Evolutionary conservation across 1,140 invertebrate genomes (phyloP).

Genomic region (Spodoptera frugiperda): DNA sequence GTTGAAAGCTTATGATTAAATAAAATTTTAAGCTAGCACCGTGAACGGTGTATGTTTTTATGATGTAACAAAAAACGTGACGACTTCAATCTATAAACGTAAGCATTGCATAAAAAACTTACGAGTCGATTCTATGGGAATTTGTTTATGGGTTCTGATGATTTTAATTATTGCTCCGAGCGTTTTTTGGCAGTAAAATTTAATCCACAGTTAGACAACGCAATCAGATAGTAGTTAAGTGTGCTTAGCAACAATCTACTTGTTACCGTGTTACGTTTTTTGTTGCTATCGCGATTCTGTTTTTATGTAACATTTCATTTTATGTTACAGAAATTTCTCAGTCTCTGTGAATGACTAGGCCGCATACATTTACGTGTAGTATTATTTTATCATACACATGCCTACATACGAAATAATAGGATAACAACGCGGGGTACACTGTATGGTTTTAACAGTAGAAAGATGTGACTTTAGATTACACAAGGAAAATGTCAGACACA

Average conservation of each 20-base stretch:
- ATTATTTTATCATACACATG: neutral
- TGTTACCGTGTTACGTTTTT: constrained; percentile 36
- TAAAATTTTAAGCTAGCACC: constrained; percentile 63
- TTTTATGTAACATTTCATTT: neutral
- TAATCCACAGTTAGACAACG: constrained; percentile 29
- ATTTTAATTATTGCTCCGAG: constrained; percentile 34
- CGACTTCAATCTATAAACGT: constrained; percentile 47
- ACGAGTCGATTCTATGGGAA: constrained; percentile 8
- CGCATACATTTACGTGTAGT: constrained; percentile 5
- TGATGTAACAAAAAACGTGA: constrained; percentile 44
- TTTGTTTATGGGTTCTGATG: constrained; percentile 40
- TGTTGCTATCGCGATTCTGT: constrained; percentile 13
- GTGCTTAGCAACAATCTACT: constrained; percentile 38
- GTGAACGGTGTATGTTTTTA: constrained; percentile 66
- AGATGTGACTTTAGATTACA: constrained; percentile 29
- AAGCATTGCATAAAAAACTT: constrained; percentile 35
- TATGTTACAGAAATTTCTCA: constrained; percentile 6
- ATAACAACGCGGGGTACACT: neutral
- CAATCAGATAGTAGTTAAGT: constrained; percentile 33
- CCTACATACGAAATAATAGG: neutral
- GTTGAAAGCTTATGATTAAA: constrained; percentile 78
- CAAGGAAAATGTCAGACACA: constrained; percentile 15
- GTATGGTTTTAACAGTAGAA: constrained; percentile 11
- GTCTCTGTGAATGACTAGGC: neutral
- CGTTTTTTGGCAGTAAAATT: constrained; percentile 24